These are phyloP conservation scores for Hemichromis elongatus DNA, from an alignment of 2,113 vertebrate species.

Conservation along the genomic window DNA sequence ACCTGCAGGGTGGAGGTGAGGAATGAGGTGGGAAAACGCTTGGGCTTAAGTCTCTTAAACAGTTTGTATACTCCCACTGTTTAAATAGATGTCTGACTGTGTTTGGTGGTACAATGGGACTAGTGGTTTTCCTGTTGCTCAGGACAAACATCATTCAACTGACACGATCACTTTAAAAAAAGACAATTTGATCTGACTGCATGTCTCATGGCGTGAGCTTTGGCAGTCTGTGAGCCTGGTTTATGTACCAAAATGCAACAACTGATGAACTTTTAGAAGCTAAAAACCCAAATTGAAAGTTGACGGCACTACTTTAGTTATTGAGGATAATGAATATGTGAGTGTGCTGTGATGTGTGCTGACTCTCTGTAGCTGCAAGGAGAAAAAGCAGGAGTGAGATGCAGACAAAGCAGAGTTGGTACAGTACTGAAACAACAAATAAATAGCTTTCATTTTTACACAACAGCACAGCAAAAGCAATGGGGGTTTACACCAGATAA, in stretches of 20 bases:
- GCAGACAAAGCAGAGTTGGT: conserved; percentile 35
- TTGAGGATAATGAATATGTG: not conserved
- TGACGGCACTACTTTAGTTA: not conserved
- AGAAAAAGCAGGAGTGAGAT: conserved; percentile 54
- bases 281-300: not conserved
- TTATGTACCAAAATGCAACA: not conserved
- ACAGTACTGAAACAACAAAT: not conserved
- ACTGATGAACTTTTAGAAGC: not conserved
- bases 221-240: not conserved
- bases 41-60: conserved; percentile 6
- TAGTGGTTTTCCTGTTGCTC: not conserved
- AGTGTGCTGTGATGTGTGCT: not conserved
- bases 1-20: conserved; percentile 64
- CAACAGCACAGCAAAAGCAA: conserved; percentile 32
- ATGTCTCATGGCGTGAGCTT: not conserved
- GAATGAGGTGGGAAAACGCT: conserved; percentile 28
- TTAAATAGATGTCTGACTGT: not conserved
- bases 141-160: not conserved
- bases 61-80: not conserved
- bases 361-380: conserved; percentile 31
- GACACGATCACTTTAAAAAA: not conserved
- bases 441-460: conserved; percentile 1
- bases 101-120: not conserved
- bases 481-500: not conserved
- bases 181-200: not conserved